Percentiles rank a stretch among this genome's conserved stretches.
phyloP scores from a whole-genome alignment of 2,888 invertebrate species.

The Drosophila putrida region DNA sequence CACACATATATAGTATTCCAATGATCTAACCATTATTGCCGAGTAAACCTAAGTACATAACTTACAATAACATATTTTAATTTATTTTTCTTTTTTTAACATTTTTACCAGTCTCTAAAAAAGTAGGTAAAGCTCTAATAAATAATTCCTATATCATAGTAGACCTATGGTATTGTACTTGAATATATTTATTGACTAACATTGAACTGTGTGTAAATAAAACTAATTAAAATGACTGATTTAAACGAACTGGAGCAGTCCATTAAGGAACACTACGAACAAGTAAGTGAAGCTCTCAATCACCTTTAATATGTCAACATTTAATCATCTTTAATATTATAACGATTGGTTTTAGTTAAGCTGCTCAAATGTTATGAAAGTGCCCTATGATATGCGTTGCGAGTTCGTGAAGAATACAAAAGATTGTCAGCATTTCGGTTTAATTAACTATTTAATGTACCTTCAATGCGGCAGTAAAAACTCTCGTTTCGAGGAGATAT shows the following conservation, averaged over 20 bases:
- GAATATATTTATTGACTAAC: not conserved
- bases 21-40: too few relatives aligned
- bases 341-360: slow-evolving; percentile 1
- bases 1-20: too few relatives aligned
- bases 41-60: too few relatives aligned
- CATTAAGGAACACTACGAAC: slow-evolving; percentile 2
- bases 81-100: too few relatives aligned
- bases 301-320: not conserved
- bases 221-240: not conserved
- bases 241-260: not conserved
- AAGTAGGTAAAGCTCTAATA: not conserved
- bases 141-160: not conserved
- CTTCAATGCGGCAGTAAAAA: slow-evolving; percentile 3
- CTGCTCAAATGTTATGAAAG: slow-evolving; percentile 19
- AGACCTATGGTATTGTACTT: not conserved
- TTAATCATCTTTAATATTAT: not conserved
- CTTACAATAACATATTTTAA: too few relatives aligned
- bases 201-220: not conserved
- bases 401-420: slow-evolving; percentile 3
- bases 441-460: slow-evolving; percentile 9
- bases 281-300: not conserved
- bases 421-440: not conserved
- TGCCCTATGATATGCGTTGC: slow-evolving; percentile 15
- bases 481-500: not conserved
- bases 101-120: too few relatives aligned